Base-by-base conservation (phyloP, 2,888 invertebrate species). In the Troglohyphantes excavatus region DNA sequence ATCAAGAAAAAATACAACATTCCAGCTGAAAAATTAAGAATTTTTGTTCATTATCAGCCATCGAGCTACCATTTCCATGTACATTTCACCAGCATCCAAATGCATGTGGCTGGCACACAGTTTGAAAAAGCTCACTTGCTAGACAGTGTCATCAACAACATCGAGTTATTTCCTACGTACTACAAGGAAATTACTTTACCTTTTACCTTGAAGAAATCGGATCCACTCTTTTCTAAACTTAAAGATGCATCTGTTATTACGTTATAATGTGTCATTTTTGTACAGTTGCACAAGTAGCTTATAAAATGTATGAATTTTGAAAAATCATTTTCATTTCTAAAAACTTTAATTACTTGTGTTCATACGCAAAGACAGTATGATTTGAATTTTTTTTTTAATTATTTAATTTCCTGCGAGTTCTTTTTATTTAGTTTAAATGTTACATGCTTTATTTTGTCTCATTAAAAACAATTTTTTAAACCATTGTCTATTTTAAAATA, bases 31-130 rank as follows among this genome's bases (percentile, higher is more conserved):
- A 93, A 97, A 93, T 93, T 99, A 27, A 95, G 98, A 26, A 95
- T 97, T 90, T 99, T 97, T 93, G 93, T 99, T 0, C 99, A 99
- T 93, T 99, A 99, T 94, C 98, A 98, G 93, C 99, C 99, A 0
- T 97, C 98, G 0, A 99, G 98, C 94, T 99, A 98, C 94, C 98
- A 99, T 93, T 94, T 99, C 0, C 99, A 99, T 93, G 95, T 99
- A 0, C 99, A 99, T 93, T 97, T 98, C 93, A 97, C 97, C 13
- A 95, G 96, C 86, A 93, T 98, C 2, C 95, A 95, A 70, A 96
- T 96, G 94, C 96, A 97, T 92, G 84, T 89, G 11, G 96, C 93
- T 94, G 96, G 98, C 43, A 96, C 96, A 92, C 95, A 95, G 94
- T 96, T 96, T 17, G 98, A 98, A 93, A 96, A 96, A 93, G 96